Evolutionary conservation across 2,797 vertebrate genomes (phyloP).

Genomic region (Cossypha niveicapilla): DNA sequence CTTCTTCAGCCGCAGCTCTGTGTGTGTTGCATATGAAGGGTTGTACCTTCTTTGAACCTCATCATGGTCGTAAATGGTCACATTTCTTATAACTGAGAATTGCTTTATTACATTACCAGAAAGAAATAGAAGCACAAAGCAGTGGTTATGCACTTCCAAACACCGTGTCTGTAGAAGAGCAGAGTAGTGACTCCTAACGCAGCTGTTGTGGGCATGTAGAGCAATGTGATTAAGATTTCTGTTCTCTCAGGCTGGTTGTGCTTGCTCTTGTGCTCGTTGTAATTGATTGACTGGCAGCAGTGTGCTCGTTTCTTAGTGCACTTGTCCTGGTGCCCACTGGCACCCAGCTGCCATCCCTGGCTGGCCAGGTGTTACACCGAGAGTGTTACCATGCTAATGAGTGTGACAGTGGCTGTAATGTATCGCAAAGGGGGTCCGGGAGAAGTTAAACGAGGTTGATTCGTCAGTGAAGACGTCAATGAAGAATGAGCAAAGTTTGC

Average conservation of each 20-base stretch:
- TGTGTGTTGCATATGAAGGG: fast-evolving
- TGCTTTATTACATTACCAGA: neutral
- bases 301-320: neutral
- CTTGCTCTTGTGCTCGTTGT: fast-evolving
- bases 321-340: neutral
- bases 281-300: neutral
- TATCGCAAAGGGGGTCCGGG: neutral
- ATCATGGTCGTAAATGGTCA: fast-evolving
- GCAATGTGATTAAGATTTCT: neutral
- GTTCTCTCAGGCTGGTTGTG: neutral
- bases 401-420: fast-evolving
- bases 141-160: neutral
- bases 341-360: fast-evolving
- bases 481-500: neutral
- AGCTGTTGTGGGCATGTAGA: neutral
- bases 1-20: neutral
- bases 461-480: no score
- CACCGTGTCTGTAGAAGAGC: neutral
- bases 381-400: neutral
- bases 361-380: neutral
- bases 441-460: neutral
- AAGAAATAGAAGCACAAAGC: neutral
- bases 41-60: neutral
- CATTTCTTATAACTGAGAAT: neutral
- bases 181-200: neutral